Conservation (phyloP, 2,888 invertebrate genomes). For the Phaedon cochleariae region DNA sequence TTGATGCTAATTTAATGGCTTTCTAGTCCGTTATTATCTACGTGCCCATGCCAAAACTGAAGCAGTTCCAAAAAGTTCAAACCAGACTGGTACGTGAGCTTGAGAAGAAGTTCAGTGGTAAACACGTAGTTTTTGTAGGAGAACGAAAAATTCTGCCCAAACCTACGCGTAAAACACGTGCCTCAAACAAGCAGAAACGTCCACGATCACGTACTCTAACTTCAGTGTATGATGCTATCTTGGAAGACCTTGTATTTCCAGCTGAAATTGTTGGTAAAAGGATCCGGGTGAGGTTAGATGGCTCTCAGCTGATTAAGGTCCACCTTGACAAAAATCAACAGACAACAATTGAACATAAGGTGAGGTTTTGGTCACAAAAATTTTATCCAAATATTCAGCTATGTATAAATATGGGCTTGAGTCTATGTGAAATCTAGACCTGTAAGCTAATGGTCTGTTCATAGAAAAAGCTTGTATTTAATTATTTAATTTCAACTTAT, state of each 20-base stretch:
- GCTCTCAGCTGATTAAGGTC: conserved; percentile 95
- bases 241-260: conserved; percentile 97
- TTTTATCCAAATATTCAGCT: no score
- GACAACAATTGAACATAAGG: conserved; percentile 99
- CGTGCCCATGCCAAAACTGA: conserved; percentile 98
- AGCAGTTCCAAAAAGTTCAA: conserved; percentile 97
- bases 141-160: conserved; percentile 98
- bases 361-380: conserved; percentile 57
- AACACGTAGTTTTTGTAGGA: conserved; percentile 97
- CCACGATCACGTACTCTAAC: conserved; percentile 90
- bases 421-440: no score
- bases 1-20: conserved; percentile 6
- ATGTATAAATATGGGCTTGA: no score
- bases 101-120: conserved; percentile 99
- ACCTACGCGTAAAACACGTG: conserved; percentile 93
- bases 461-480: no score
- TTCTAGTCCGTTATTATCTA: conserved; percentile 96
- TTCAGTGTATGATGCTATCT: conserved; percentile 95
- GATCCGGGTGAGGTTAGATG: conserved; percentile 94
- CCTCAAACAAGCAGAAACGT: conserved; percentile 79
- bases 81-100: conserved; percentile 94
- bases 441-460: no score
- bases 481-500: no score
- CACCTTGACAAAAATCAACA: conserved; percentile 98
- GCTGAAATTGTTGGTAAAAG: conserved; percentile 99